Conservation (phyloP, 2,888 invertebrate genomes). For the Ditula angustiorana region DNA sequence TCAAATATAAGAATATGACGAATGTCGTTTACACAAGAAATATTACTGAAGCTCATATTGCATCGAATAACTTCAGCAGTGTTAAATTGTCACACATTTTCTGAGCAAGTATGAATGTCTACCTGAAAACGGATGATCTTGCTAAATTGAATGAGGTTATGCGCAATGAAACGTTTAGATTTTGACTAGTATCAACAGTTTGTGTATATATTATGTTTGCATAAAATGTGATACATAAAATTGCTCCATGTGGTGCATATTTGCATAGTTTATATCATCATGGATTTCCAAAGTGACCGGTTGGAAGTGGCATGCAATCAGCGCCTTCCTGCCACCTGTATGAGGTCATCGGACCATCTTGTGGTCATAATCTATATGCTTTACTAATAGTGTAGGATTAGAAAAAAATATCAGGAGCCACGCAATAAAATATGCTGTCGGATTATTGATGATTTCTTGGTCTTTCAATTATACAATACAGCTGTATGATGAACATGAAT, state of each 20-base stretch:
- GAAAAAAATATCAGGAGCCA: too few species aligned
- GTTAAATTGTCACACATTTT: neutral
- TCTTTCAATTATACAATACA: too few species aligned
- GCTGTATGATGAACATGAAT: too few species aligned
- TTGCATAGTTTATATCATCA: too few species aligned
- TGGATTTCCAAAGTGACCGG: too few species aligned
- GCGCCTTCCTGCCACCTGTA: too few species aligned
- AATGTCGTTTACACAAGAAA: neutral
- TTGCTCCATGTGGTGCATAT: neutral
- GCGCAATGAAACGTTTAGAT: neutral
- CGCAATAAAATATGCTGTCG: too few species aligned
- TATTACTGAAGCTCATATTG: neutral
- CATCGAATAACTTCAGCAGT: neutral
- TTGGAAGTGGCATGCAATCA: too few species aligned
- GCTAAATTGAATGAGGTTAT: neutral
- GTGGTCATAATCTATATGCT: too few species aligned
- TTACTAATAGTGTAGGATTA: too few species aligned
- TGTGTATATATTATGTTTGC: neutral
- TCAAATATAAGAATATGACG: neutral
- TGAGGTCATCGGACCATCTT: too few species aligned
- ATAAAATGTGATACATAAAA: neutral
- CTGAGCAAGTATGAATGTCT: neutral
- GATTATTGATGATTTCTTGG: too few species aligned
- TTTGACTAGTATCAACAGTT: neutral
- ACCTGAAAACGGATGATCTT: neutral